Conservation (phyloP, 2,113 vertebrate genomes). For the Danionella cerebrum region DNA sequence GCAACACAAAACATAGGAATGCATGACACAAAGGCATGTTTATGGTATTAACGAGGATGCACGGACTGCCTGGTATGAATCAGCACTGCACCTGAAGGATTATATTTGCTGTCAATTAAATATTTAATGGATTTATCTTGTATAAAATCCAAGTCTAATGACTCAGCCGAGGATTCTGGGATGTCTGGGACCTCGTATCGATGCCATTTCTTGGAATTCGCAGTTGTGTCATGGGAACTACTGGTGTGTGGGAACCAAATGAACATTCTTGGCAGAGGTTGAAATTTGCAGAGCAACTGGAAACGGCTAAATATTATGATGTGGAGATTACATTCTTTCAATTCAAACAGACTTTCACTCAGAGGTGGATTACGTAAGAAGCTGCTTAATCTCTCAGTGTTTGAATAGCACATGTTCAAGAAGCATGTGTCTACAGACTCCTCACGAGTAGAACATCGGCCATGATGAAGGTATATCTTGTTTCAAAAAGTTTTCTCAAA, state of each 20-base stretch:
- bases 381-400: neutral
- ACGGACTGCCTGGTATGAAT: too few relatives aligned
- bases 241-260: neutral
- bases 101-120: too few relatives aligned
- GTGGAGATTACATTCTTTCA: neutral
- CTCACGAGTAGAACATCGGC: neutral
- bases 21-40: neutral
- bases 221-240: neutral
- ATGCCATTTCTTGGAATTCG: neutral
- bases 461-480: neutral
- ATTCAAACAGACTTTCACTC: neutral
- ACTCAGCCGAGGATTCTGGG: neutral
- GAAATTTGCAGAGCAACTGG: neutral
- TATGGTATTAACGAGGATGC: too few relatives aligned
- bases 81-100: too few relatives aligned
- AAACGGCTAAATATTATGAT: neutral
- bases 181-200: neutral
- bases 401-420: neutral
- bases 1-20: conserved; percentile 45
- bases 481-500: too few relatives aligned
- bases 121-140: neutral
- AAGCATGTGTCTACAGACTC: neutral
- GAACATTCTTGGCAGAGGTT: neutral
- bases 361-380: neutral
- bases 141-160: neutral